Base-by-base conservation (phyloP, 30 jellyfish, hydroid and myxozoan genomes). In the Pelagia noctiluca region DNA sequence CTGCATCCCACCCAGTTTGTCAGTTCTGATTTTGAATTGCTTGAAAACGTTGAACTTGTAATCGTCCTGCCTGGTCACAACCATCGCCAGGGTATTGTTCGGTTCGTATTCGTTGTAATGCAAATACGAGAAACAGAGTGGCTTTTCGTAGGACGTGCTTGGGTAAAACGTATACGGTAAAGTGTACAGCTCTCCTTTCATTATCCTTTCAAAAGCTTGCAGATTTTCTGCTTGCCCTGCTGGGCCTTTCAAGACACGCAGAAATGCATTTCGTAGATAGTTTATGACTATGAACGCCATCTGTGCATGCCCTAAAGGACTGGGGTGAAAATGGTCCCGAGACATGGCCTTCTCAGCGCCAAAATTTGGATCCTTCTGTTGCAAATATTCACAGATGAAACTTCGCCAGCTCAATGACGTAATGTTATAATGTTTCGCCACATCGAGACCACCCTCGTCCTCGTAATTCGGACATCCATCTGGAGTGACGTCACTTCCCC, bases 271-370 rank as follows among this genome's bases (percentile, higher is more conserved):
- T 23, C 94, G 90, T 23, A 95, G 87, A 50, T 95, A 91, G 78
- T 95, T 86, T 3, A 95, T 95, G 57, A 95, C 88, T 25, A 95
- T 78, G 72, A 88, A 95, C 7, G 97, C 97, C 99, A 95, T 95
- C 48, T 95, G 99, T 19, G 99, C 99, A 76, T 95, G 99, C 13
- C 96, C 99, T 26, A 88, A 76, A 23, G 89, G 75, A 63, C 99
- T 95, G 48, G 99, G 99, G 48, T 95, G 99, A 35, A 95, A 81
- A 5, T 82, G 37, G 42, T 95, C 99, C 7, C 87, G 26, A 21
- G 94, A 62, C 50, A 95, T 88, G 10, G 79, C 61, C 5, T 50
- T 57, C 16, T 77, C 70, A 13, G 69, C 61, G 1, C 93, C 84
- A 72, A 95, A 95, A n/a, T 50, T 67, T n/a, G 66, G 84, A 11